Conservation (phyloP, 1,140 invertebrate species). For the Zaprionus lachaisei region DNA sequence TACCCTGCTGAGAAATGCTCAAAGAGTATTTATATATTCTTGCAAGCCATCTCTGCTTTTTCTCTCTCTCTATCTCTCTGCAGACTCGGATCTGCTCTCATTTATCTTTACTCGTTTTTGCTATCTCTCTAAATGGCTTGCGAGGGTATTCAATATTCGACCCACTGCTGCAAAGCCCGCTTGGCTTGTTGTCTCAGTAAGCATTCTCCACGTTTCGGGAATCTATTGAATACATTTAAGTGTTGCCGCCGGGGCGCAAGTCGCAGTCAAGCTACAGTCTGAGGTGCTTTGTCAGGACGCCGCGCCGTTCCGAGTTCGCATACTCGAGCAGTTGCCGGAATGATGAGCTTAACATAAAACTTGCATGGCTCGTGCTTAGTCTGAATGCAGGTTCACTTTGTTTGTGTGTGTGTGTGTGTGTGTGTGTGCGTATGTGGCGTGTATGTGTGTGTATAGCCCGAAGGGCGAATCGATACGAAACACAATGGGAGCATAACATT, state of each 20-base stretch:
- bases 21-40: not conserved
- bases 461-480: constrained; percentile 50
- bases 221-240: constrained; percentile 7
- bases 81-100: too few relatives aligned
- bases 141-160: not conserved
- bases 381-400: constrained; percentile 45
- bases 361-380: constrained; percentile 56
- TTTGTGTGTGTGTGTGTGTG: not conserved
- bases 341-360: constrained; percentile 66
- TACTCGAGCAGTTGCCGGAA: constrained; percentile 42
- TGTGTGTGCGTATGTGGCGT: not conserved
- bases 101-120: not conserved
- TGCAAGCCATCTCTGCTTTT: not conserved
- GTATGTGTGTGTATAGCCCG: not conserved
- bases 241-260: not conserved
- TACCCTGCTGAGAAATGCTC: not conserved
- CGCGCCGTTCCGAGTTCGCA: not conserved
- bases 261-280: not conserved
- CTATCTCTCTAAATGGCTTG: not conserved
- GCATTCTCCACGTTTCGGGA: not conserved
- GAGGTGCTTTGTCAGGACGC: not conserved
- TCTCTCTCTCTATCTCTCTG: too few relatives aligned
- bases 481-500: constrained; percentile 42
- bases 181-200: not conserved
- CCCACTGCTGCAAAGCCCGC: not conserved